phyloP scores from a whole-genome alignment of 2,888 invertebrate species.

The Idaea straminata region DNA sequence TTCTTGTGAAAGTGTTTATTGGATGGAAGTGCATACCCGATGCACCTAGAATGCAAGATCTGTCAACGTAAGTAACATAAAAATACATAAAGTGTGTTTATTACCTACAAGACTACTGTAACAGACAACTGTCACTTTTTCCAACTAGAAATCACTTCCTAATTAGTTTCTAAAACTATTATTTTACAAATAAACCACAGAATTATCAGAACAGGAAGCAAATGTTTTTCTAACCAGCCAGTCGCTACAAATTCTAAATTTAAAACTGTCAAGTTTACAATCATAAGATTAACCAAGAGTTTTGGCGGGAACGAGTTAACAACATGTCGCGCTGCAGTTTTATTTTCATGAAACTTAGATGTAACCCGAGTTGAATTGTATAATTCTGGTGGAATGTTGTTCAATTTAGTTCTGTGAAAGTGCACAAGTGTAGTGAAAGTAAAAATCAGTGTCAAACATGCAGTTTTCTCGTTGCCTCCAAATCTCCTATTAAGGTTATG shows the following conservation, averaged over 20 bases:
- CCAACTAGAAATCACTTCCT: not conserved
- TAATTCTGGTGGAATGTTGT: too few species aligned
- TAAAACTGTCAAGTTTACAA: not conserved
- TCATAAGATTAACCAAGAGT: not conserved
- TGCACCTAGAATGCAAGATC: conserved; percentile 27
- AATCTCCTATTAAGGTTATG: too few species aligned
- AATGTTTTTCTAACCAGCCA: not conserved
- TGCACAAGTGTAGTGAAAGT: too few species aligned
- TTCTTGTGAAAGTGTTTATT: conserved; percentile 68
- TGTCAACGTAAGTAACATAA: conserved; percentile 22
- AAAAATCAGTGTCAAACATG: too few species aligned
- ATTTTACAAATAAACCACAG: not conserved
- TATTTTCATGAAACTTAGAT: too few species aligned
- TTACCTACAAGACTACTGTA: not conserved
- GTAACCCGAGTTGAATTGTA: too few species aligned
- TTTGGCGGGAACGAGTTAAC: too few species aligned
- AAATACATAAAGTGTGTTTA: not conserved
- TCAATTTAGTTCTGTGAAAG: too few species aligned
- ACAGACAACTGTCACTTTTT: not conserved
- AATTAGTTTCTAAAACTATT: not conserved
- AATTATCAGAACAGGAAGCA: not conserved
- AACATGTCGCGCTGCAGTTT: too few species aligned
- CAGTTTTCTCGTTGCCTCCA: too few species aligned
- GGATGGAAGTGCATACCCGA: conserved; percentile 47
- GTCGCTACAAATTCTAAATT: not conserved